Conservation (phyloP, 2,113 vertebrate species). For the zebrafish (Danio rerio) region DNA sequence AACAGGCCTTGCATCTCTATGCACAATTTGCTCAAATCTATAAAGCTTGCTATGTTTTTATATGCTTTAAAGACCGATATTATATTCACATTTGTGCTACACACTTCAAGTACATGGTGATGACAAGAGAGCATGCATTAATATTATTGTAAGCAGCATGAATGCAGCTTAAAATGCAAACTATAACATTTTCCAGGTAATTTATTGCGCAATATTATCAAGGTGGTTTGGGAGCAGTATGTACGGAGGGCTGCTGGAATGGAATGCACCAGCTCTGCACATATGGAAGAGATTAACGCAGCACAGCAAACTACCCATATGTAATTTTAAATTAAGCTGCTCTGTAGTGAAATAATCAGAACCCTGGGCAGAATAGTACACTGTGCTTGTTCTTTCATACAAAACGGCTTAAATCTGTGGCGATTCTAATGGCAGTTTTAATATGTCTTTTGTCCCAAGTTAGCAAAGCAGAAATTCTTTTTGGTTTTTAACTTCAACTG, state of each 20-base stretch:
- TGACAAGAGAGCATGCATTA: background rate
- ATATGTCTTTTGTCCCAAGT: conserved; percentile 48
- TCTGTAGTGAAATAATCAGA: conserved; percentile 32
- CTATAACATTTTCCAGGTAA: background rate
- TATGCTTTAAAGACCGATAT: background rate
- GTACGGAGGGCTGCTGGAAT: conserved; percentile 11
- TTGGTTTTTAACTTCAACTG: conserved; percentile 49
- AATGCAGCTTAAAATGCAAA: background rate
- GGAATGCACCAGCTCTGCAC: conserved; percentile 25
- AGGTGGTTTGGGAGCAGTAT: background rate
- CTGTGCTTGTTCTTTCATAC: conserved; percentile 34
- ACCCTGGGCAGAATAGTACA: conserved; percentile 19
- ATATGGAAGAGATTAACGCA: conserved; percentile 58
- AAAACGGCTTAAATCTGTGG: too few relatives aligned
- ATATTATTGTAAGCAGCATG: background rate
- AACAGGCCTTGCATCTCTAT: background rate
- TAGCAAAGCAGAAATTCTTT: conserved; percentile 42
- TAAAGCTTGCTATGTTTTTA: background rate
- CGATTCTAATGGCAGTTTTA: background rate
- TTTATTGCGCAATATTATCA: background rate
- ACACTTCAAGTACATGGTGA: background rate
- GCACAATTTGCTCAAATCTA: background rate
- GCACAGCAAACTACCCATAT: conserved; percentile 36
- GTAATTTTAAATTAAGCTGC: conserved; percentile 44
- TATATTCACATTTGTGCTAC: background rate